Percentiles rank a stretch among this genome's conserved stretches.
Conservation (phyloP, 2,113 vertebrate genomes). For the Corythaeola cristata region DNA sequence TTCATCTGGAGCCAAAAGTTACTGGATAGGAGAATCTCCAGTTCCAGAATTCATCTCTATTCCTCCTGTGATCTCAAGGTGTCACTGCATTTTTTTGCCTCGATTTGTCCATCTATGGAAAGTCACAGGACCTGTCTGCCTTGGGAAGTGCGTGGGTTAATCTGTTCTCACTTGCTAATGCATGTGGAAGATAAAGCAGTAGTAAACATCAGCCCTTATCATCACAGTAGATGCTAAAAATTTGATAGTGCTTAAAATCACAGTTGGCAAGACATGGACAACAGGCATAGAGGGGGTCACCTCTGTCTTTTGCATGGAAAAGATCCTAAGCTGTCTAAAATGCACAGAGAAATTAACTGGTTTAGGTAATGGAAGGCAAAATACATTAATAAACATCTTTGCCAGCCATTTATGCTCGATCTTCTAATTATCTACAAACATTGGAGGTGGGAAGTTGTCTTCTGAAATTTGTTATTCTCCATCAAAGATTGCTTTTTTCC, state of each 20-base stretch:
- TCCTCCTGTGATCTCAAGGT: background rate
- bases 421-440: constrained; percentile 32
- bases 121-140: background rate
- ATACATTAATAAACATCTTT: background rate
- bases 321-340: background rate
- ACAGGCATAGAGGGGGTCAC: background rate
- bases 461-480: constrained; percentile 44
- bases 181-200: background rate
- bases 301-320: background rate
- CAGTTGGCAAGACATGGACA: background rate
- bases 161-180: background rate
- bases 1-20: background rate
- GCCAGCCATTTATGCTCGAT: background rate
- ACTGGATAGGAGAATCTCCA: background rate
- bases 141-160: background rate
- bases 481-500: constrained; percentile 50
- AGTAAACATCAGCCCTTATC: background rate
- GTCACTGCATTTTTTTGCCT: background rate
- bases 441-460: constrained; percentile 1
- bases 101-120: background rate
- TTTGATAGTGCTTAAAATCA: background rate
- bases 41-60: background rate
- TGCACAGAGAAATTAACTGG: background rate
- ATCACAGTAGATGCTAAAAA: background rate
- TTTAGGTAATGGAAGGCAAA: background rate